Percentiles rank a stretch among this genome's conserved stretches.
phyloP scores from a whole-genome alignment of 2,113 vertebrate species.

The Myotis yumanensis region DNA sequence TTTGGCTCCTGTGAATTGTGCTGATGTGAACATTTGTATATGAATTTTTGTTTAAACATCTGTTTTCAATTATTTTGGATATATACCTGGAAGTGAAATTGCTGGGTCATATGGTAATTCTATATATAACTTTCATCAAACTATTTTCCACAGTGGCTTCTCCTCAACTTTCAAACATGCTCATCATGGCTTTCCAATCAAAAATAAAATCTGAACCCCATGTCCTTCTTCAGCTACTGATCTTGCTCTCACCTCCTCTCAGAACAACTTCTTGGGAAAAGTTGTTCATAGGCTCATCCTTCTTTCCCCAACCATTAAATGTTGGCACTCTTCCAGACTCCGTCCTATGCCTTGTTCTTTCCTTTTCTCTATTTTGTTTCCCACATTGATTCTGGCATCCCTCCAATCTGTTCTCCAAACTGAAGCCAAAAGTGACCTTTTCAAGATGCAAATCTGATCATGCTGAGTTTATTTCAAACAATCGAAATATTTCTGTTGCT shows the following conservation, averaged over 20 bases:
- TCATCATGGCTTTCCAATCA: neutral
- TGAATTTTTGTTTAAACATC: neutral
- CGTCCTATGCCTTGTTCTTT: neutral
- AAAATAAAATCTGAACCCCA: neutral
- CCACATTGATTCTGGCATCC: neutral
- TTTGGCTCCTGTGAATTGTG: neutral
- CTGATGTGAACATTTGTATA: neutral
- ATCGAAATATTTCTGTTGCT: neutral
- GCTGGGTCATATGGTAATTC: neutral
- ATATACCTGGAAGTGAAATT: neutral
- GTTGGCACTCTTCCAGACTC: neutral
- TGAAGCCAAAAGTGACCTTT: neutral
- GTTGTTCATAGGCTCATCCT: neutral
- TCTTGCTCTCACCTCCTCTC: neutral
- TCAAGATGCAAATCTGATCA: slow-evolving; percentile 42
- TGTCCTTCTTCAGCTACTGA: neutral
- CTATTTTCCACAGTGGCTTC: neutral
- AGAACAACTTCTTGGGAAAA: slow-evolving; percentile 17
- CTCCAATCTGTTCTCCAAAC: neutral
- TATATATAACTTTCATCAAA: neutral
- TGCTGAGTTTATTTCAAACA: neutral
- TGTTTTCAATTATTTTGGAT: neutral
- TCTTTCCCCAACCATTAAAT: neutral
- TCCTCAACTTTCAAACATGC: neutral
- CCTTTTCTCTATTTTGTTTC: neutral